Base-by-base conservation (phyloP, 2,888 invertebrate species). In the Heliconius aoede region DNA sequence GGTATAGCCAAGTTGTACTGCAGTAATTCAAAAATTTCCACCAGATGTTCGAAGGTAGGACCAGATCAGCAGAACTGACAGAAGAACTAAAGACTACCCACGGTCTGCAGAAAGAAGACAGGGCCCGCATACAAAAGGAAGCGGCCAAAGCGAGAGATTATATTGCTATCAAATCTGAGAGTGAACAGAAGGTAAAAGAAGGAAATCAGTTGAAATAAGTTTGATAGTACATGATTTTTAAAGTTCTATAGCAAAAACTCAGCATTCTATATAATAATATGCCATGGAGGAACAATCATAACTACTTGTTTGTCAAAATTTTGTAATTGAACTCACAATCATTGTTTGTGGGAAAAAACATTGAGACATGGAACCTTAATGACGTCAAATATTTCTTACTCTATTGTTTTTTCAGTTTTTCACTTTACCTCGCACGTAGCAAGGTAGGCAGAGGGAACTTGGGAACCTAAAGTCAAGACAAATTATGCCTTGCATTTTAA, bases 21-120 rank as follows among this genome's bases (percentile, higher is more conserved):
- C 21, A 55, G 9, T 55, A 55, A 55, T 21, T n/a, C 7, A 9
- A 55, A n/a, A n/a, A 67, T 46, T 21, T 46, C 28, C 9, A 15
- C 79, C 80, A 97, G 97, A 97, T 97, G 95, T 96, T 95, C 86
- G 96, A 96, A 87, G 97, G 97, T 0, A 95, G 96, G 77, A 95
- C 96, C 77, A 95, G 96, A 74, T 96, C 96, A 30, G 95, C 95
- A 28, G 96, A 97, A 84, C 88, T 97, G 77, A 97, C 97, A 1
- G 95, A 96, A 74, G 97, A 97, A 90, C 85, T 97, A 84, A 95
- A 96, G 86, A 95, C 95, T 8, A 96, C 95, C 30, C 96, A 96
- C 80, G 96, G 96, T 0, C 93, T 96, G 0, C 95, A 96, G 84
- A 94, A 94, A 60, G 95, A 95, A 60, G 95, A 96, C 74, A 87